Evolutionary conservation across 1,140 invertebrate species (phyloP).

Genomic region (Streblospio benedicti): DNA sequence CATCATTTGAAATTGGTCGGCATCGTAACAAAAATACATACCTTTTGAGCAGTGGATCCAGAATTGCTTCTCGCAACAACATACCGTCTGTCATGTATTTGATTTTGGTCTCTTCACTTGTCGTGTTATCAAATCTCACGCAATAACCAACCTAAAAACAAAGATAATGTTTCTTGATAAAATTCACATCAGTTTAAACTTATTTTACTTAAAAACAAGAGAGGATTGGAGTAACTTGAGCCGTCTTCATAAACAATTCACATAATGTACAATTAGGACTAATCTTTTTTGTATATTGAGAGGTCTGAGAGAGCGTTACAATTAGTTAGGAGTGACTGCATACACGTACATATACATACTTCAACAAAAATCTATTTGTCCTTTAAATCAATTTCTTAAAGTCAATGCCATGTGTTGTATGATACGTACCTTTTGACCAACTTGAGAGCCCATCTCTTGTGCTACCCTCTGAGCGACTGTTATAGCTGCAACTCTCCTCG

Average conservation of each 20-base stretch:
- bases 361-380: no score
- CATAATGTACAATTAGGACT: background rate
- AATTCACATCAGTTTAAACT: background rate
- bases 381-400: background rate
- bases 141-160: slow-evolving; percentile 65
- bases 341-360: background rate
- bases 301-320: background rate
- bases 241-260: background rate
- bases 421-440: slow-evolving; percentile 53
- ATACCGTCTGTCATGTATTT: slow-evolving; percentile 89
- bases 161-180: background rate
- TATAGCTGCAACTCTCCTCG: slow-evolving; percentile 83
- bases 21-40: no score
- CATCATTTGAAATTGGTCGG: no score
- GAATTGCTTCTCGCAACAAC: slow-evolving; percentile 78
- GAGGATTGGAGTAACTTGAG: background rate
- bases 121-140: slow-evolving; percentile 84
- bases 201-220: background rate
- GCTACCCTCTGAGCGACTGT: slow-evolving; percentile 80
- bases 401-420: background rate
- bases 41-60: slow-evolving; percentile 49
- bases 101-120: slow-evolving; percentile 58
- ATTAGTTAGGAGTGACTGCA: background rate
- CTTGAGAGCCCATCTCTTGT: slow-evolving; percentile 56
- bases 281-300: background rate